Evolutionary conservation across 1,140 invertebrate genomes (phyloP).

Genomic region (Palaemon carinicauda): DNA sequence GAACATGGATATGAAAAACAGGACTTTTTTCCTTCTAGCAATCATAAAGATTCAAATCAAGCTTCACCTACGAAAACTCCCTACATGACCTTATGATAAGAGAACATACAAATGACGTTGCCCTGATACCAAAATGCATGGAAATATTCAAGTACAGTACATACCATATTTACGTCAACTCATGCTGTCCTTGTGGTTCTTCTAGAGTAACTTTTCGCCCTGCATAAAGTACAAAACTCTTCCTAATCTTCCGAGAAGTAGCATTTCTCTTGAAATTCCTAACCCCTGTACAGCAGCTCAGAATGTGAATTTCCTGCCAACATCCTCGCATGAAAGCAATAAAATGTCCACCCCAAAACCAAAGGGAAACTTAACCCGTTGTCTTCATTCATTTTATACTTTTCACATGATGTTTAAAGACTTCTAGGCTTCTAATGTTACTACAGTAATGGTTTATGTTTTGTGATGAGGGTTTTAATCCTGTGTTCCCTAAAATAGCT

Average conservation of each 20-base stretch:
- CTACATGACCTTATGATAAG: not conserved
- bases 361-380: too few species aligned
- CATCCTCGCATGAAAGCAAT: too few species aligned
- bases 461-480: slow-evolving; percentile 20
- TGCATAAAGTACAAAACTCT: too few species aligned
- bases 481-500: slow-evolving; percentile 16
- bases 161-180: slow-evolving; percentile 16
- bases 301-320: too few species aligned
- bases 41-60: slow-evolving; percentile 15
- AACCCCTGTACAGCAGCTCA: too few species aligned
- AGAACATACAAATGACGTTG: slow-evolving; percentile 13
- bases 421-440: too few species aligned
- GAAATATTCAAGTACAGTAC: slow-evolving; percentile 18
- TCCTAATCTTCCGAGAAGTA: too few species aligned
- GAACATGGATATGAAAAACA: not conserved
- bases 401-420: too few species aligned
- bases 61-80: not conserved
- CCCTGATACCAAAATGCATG: slow-evolving; percentile 34
- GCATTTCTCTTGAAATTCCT: too few species aligned
- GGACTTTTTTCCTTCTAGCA: not conserved
- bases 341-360: too few species aligned
- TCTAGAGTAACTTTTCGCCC: too few species aligned
- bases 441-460: not conserved
- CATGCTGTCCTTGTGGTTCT: not conserved
- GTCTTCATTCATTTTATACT: too few species aligned